Base-by-base conservation (phyloP, 2,888 invertebrate species). In the Pardosa pseudoannulata region DNA sequence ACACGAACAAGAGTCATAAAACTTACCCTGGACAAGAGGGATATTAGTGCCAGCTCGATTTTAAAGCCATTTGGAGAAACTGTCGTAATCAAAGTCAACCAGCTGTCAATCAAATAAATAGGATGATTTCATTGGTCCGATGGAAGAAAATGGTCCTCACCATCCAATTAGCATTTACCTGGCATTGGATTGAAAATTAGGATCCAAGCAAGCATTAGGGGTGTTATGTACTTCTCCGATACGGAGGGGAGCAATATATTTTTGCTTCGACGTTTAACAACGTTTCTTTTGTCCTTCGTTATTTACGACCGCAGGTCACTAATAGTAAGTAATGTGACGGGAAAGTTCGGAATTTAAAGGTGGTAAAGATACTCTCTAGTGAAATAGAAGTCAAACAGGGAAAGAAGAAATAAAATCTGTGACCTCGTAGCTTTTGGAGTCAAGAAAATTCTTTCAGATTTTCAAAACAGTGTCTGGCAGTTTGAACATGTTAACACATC, bases 101-200 rank as follows among this genome's bases (percentile, higher is more conserved):
- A 50, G 72, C 64, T 78, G 76, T 72, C 83, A 72, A 78, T 78
- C 82, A 72, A 41, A 29, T 27, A 36, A 74, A 5, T 23, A 27
- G 0, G 50, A 29, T 32, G 50, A 72, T 23, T 28, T 72, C 73
- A 78, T 85, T 85, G 78, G 83, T 31, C 62, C 31, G 41, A 29
- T 19, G 7, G n/a, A 39, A 36, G n/a, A 16, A 50, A 70, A 62
- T 56, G 39, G n/a, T 56, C 28, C 36, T 32, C 65, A 19, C 39
- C 62, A 56, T 39, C 83, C 83, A 85, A 85, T 85, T 85, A 85
- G 73, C 81, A 74, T 74, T 41, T 73, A 67, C 67, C 72, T 32
- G 13, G 28, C 32, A 39, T 39, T 73, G 67, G 46, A 72, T 64
- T 32, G 72, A 50, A 50, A 62, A 70, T 78, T 71, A 71, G 76